Evolutionary conservation across 2,113 vertebrate genomes (phyloP).

Genomic region (Hemiprocne comata): DNA sequence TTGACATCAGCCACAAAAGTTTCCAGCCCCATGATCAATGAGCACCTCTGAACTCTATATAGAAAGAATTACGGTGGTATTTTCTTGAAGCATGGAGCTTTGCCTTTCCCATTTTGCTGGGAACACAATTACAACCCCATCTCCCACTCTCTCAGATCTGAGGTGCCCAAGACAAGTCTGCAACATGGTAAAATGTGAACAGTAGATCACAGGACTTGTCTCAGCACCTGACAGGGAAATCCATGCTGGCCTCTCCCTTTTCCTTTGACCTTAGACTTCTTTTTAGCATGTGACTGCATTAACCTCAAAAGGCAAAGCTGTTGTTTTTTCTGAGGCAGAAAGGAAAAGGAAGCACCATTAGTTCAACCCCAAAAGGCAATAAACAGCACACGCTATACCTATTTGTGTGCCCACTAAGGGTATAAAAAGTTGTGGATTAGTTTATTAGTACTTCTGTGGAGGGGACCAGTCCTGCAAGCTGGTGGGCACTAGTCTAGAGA

Average conservation of each 20-base stretch:
- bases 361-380: neutral
- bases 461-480: neutral
- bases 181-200: neutral
- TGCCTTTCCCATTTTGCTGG: neutral
- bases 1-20: constrained; percentile 70
- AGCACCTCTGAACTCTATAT: constrained; percentile 12
- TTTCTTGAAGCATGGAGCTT: neutral
- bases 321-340: neutral
- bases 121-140: neutral
- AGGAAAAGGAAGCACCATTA: neutral
- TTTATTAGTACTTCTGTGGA: neutral
- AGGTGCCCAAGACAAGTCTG: neutral
- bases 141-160: neutral
- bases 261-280: neutral
- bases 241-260: neutral
- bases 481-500: neutral
- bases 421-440: neutral
- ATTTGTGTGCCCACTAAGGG: neutral
- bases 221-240: neutral
- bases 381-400: neutral
- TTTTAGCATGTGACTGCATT: neutral
- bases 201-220: neutral
- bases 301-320: neutral
- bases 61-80: constrained; percentile 19
- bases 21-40: constrained; percentile 47